These are phyloP conservation scores for Melanostoma mellinum DNA, from an alignment of 2,888 invertebrate species.

Conservation along the genomic window DNA sequence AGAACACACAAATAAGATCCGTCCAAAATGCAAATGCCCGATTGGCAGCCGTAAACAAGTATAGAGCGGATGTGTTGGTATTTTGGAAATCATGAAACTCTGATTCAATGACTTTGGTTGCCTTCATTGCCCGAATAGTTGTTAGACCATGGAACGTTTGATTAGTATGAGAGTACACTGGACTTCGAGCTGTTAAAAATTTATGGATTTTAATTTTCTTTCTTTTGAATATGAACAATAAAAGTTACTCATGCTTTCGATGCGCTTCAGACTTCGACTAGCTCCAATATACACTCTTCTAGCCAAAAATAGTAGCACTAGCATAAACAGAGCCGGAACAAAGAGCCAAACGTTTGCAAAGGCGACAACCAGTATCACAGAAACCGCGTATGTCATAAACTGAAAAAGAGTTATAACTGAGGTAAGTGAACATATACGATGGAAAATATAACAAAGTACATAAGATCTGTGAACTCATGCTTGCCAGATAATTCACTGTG, in stretches of 20 bases:
- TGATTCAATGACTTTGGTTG: conserved; percentile 85
- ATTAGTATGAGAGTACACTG: conserved; percentile 89
- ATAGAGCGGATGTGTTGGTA: conserved; percentile 89
- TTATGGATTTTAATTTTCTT: no score
- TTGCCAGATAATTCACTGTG: no score
- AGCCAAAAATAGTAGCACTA: conserved; percentile 84
- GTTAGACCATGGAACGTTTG: conserved; percentile 89
- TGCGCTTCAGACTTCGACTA: conserved; percentile 83
- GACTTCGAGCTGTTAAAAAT: conserved; percentile 86
- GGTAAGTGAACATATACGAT: no score
- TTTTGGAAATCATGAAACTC: conserved; percentile 87
- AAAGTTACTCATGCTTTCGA: conserved; percentile 81
- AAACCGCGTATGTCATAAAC: conserved; percentile 80
- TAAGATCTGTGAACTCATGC: no score
- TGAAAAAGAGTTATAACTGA: conserved; percentile 59
- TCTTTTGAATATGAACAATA: neutral
- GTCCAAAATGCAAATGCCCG: conserved; percentile 96
- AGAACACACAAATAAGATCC: conserved; percentile 93
- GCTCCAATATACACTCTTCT: conserved; percentile 84
- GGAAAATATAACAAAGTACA: no score
- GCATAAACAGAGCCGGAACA: conserved; percentile 85
- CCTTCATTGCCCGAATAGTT: conserved; percentile 89
- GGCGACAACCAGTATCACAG: conserved; percentile 86
- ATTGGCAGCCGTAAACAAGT: conserved; percentile 91
- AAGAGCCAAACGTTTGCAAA: conserved; percentile 85